Percentiles rank a stretch among this genome's conserved stretches.
phyloP scores from a whole-genome alignment of 1,140 invertebrate species.

The Papilio glaucus region DNA sequence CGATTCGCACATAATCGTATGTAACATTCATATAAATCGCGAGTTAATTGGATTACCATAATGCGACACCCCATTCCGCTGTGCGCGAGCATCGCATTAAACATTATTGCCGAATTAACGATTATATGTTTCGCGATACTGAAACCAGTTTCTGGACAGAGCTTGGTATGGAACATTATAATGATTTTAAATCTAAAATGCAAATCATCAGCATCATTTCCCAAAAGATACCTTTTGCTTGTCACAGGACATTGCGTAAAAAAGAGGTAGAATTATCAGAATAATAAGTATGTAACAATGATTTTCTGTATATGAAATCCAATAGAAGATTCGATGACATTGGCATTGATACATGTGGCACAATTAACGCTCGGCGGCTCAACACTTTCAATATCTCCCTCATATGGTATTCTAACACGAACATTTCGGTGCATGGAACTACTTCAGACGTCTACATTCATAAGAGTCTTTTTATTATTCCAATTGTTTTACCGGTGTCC shows the following conservation, averaged over 20 bases:
- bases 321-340: too few species aligned
- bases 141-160: not conserved
- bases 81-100: constrained; percentile 11
- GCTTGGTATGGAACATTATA: not conserved
- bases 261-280: too few species aligned
- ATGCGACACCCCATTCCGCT: constrained; percentile 9
- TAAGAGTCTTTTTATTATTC: not conserved
- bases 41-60: constrained; percentile 6
- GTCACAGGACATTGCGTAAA: too few species aligned
- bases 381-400: too few species aligned
- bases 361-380: not conserved
- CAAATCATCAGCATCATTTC: not conserved
- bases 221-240: too few species aligned
- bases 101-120: constrained; percentile 27
- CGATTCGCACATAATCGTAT: not conserved
- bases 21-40: constrained; percentile 15
- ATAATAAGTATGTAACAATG: too few species aligned
- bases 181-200: constrained; percentile 4
- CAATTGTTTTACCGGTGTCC: not conserved
- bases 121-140: constrained; percentile 1
- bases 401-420: too few species aligned
- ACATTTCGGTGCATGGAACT: too few species aligned
- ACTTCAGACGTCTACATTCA: not conserved
- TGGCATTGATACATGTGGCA: not conserved
- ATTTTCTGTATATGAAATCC: too few species aligned